Percentiles rank a stretch among this genome's conserved stretches.
Conservation (phyloP, 2,888 invertebrate genomes). For the Dendrolimus houi region DNA sequence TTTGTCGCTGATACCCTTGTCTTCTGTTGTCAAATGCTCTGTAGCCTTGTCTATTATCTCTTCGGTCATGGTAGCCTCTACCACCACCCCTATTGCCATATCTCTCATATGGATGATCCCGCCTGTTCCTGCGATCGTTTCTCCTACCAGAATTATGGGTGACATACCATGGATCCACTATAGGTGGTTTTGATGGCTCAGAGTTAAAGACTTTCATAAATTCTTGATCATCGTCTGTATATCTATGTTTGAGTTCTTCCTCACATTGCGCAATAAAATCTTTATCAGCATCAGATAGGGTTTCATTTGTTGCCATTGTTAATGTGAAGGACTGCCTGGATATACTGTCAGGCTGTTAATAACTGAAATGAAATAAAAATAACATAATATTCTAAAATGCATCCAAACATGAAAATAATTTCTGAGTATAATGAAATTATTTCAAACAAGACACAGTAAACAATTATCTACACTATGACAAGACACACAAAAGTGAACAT, state of each 20-base stretch:
- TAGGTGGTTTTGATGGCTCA: slow-evolving; percentile 69
- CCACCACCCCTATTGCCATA: slow-evolving; percentile 23
- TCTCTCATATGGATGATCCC: slow-evolving; percentile 30
- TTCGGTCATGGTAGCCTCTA: slow-evolving; percentile 23
- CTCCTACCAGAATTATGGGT: slow-evolving; percentile 36
- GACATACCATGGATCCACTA: slow-evolving; percentile 75
- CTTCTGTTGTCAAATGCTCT: slow-evolving; percentile 16
- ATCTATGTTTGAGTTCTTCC: slow-evolving; percentile 77
- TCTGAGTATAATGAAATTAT: neutral
- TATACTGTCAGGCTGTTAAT: slow-evolving; percentile 30
- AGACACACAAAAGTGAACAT: neutral
- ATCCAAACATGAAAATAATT: neutral
- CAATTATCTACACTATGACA: slow-evolving; percentile 1
- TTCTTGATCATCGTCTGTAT: slow-evolving; percentile 78
- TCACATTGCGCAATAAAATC: slow-evolving; percentile 79
- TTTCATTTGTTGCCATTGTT: slow-evolving; percentile 33
- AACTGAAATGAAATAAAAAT: slow-evolving; percentile 28
- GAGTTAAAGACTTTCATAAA: slow-evolving; percentile 70
- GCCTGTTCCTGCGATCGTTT: slow-evolving; percentile 42
- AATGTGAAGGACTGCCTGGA: slow-evolving; percentile 15
- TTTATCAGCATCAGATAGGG: slow-evolving; percentile 72
- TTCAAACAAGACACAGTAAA: neutral
- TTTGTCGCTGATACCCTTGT: slow-evolving; percentile 22
- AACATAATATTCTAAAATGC: slow-evolving; percentile 4
- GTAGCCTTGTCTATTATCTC: slow-evolving; percentile 19